Conservation (phyloP, 2,888 invertebrate genomes). For the Ormyrus nitidulus region DNA sequence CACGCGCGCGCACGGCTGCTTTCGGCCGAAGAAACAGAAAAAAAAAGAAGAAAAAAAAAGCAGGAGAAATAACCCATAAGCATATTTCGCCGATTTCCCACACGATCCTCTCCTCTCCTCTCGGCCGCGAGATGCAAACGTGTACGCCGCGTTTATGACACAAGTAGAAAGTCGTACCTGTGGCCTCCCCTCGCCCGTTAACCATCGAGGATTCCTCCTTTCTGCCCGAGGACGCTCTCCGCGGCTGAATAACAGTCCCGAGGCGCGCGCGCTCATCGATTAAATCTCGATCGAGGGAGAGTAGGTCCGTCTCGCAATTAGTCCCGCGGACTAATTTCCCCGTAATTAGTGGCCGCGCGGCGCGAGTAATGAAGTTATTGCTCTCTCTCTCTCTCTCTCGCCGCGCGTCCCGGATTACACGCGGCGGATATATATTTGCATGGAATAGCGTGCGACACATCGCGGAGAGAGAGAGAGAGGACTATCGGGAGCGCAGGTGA, state of each 20-base stretch:
- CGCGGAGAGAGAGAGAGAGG: background rate
- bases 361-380: constrained; percentile 63
- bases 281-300: constrained; percentile 64
- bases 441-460: constrained; percentile 65
- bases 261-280: constrained; percentile 59
- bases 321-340: constrained; percentile 45
- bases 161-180: constrained; percentile 32
- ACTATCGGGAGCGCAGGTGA: background rate
- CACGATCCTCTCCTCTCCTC: constrained; percentile 13
- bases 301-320: constrained; percentile 23
- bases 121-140: background rate
- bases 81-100: constrained; percentile 41
- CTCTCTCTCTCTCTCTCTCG: constrained; percentile 35
- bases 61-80: constrained; percentile 5
- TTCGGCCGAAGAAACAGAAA: background rate
- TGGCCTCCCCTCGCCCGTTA: background rate
- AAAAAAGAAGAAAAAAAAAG: background rate
- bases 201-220: constrained; percentile 1
- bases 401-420: constrained; percentile 67
- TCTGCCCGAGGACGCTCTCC: background rate
- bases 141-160: constrained; percentile 29
- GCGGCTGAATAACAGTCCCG: constrained; percentile 4
- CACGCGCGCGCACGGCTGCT: background rate
- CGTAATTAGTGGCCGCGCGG: constrained; percentile 43
- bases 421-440: constrained; percentile 64